phyloP scores from a whole-genome alignment of 2,797 vertebrate genomes.

The Perodicticus potto region DNA sequence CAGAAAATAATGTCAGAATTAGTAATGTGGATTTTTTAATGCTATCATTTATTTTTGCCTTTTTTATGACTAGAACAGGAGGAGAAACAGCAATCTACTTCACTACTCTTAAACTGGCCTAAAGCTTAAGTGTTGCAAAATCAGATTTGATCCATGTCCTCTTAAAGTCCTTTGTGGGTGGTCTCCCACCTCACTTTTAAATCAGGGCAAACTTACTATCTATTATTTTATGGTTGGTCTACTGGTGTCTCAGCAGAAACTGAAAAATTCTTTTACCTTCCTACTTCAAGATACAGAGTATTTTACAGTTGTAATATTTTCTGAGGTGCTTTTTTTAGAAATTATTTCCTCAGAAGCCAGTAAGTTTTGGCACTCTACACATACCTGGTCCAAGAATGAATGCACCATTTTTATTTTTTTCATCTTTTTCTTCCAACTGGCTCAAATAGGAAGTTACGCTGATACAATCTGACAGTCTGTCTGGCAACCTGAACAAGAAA shows the following conservation, averaged over 20 bases:
- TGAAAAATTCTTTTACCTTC: background rate
- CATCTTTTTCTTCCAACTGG: background rate
- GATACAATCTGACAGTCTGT: background rate
- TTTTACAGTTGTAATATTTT: slow-evolving; percentile 34
- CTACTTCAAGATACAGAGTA: background rate
- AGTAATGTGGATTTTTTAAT: background rate
- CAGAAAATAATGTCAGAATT: background rate
- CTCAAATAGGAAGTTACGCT: background rate
- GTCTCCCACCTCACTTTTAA: background rate
- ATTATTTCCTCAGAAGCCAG: background rate
- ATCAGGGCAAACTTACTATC: background rate
- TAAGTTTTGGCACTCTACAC: background rate
- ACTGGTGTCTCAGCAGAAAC: background rate
- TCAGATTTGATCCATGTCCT: background rate
- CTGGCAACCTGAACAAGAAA: slow-evolving; percentile 17
- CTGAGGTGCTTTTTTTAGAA: slow-evolving; percentile 13
- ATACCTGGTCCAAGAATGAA: background rate
- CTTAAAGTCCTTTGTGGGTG: background rate
- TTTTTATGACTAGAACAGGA: background rate
- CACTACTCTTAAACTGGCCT: background rate
- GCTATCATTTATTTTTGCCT: background rate
- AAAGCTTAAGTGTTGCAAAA: slow-evolving; percentile 2
- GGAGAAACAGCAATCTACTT: background rate
- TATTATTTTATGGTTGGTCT: background rate
- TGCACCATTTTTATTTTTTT: background rate